Conservation (phyloP, 2,797 vertebrate species). For the Remorina albescens region DNA sequence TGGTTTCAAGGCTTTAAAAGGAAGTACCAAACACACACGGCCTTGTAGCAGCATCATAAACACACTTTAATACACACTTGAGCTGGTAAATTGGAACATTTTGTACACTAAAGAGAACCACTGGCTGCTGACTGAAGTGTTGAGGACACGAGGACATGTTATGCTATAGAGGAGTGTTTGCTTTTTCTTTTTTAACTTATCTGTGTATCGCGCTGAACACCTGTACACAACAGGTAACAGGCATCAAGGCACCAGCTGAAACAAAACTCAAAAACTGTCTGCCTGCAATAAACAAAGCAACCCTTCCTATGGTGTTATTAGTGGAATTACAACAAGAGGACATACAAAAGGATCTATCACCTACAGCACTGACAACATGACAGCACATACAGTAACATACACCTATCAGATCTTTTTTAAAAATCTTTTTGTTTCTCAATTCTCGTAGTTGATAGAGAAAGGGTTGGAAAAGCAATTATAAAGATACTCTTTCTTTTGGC, state of each 20-base stretch:
- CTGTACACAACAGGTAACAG: slow-evolving; percentile 8
- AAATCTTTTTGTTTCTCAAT: background rate
- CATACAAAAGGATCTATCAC: background rate
- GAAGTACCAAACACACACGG: slow-evolving; percentile 12
- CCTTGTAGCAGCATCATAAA: slow-evolving; percentile 11
- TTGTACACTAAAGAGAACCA: slow-evolving; percentile 24
- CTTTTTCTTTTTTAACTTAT: slow-evolving; percentile 1
- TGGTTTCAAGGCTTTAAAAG: slow-evolving; percentile 51
- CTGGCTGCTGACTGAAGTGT: slow-evolving; percentile 8
- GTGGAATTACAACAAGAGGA: background rate
- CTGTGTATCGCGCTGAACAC: background rate
- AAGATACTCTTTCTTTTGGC: background rate
- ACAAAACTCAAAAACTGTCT: background rate
- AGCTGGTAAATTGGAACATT: slow-evolving; percentile 32
- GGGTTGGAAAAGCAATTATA: background rate
- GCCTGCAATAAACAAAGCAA: slow-evolving; percentile 19
- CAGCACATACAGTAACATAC: background rate
- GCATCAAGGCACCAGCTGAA: background rate
- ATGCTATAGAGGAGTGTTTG: background rate
- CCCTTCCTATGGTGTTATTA: background rate
- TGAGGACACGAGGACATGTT: slow-evolving; percentile 3
- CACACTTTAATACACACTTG: slow-evolving; percentile 20
- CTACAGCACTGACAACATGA: background rate
- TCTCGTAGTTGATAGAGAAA: slow-evolving; percentile 4
- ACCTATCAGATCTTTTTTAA: background rate